phyloP scores from a whole-genome alignment of 2,888 invertebrate genomes.

The Nomada goodeniana region DNA sequence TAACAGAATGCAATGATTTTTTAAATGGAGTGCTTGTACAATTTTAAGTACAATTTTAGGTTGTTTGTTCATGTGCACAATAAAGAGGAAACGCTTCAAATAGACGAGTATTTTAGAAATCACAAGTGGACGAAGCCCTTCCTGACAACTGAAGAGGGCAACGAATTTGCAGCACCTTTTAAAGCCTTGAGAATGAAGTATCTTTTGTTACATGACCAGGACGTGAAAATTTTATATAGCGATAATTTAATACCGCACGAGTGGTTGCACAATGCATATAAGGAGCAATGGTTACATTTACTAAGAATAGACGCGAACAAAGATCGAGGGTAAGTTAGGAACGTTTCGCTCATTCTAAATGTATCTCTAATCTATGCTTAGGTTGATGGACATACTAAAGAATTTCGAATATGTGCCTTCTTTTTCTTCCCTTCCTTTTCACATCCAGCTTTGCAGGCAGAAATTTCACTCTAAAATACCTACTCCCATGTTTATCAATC shows the following conservation, averaged over 20 bases:
- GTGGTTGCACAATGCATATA: constrained; percentile 88
- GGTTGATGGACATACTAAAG: constrained; percentile 36
- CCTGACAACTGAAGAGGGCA: constrained; percentile 87
- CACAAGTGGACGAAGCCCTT: constrained; percentile 85
- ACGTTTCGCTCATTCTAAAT: constrained; percentile 39
- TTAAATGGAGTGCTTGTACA: not conserved
- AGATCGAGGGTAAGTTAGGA: constrained; percentile 87
- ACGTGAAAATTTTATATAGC: constrained; percentile 88
- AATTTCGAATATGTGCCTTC: constrained; percentile 34
- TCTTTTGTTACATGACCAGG: constrained; percentile 89
- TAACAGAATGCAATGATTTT: not conserved
- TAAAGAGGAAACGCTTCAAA: constrained; percentile 74
- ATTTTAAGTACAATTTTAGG: constrained; percentile 65
- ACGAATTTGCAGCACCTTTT: constrained; percentile 87
- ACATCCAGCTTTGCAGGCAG: constrained; percentile 73
- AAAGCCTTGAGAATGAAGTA: constrained; percentile 88
- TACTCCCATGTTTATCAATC: constrained; percentile 64
- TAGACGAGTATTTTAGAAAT: constrained; percentile 80
- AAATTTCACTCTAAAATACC: constrained; percentile 62
- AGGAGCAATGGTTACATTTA: constrained; percentile 89
- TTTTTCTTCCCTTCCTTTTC: constrained; percentile 39
- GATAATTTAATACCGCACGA: constrained; percentile 89
- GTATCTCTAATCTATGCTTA: constrained; percentile 38
- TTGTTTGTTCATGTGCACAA: constrained; percentile 77
- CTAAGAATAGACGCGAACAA: constrained; percentile 89